These are phyloP conservation scores for Cheilosia scutellata DNA, from an alignment of 2,888 invertebrate genomes.

Conservation along the genomic window DNA sequence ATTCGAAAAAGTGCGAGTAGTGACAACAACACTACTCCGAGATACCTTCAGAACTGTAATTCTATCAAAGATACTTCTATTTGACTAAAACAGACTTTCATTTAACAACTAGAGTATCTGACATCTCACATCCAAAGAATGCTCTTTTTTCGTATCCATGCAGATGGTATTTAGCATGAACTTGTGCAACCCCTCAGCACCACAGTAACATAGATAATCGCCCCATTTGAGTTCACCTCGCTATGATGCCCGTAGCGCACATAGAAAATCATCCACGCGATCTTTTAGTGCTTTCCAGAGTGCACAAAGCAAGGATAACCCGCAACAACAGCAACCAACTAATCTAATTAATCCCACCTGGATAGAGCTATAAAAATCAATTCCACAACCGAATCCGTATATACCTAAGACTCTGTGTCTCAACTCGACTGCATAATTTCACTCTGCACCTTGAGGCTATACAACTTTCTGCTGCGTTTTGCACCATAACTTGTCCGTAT, in stretches of 20 bases:
- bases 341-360: constrained; percentile 76
- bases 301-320: constrained; percentile 3
- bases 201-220: too few species aligned
- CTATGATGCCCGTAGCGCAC: too few species aligned
- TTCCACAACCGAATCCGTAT: constrained; percentile 52
- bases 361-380: constrained; percentile 75
- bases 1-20: too few species aligned
- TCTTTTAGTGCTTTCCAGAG: constrained; percentile 26
- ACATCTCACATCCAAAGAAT: too few species aligned
- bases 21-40: too few species aligned
- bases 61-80: too few species aligned
- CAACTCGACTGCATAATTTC: constrained; percentile 35
- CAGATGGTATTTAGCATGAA: not conserved
- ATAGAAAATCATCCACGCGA: constrained; percentile 52
- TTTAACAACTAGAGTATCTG: too few species aligned
- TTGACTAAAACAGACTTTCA: too few species aligned
- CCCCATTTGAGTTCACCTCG: constrained; percentile 50
- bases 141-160: too few species aligned
- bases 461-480: constrained; percentile 54
- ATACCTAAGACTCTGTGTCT: not conserved
- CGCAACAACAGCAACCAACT: constrained; percentile 45
- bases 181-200: not conserved
- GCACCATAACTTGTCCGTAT: constrained; percentile 31
- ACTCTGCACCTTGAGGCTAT: constrained; percentile 43
- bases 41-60: too few species aligned